Base-by-base conservation (phyloP, 64 coral and sea anemone genomes). In the Exaiptasia diaphana region DNA sequence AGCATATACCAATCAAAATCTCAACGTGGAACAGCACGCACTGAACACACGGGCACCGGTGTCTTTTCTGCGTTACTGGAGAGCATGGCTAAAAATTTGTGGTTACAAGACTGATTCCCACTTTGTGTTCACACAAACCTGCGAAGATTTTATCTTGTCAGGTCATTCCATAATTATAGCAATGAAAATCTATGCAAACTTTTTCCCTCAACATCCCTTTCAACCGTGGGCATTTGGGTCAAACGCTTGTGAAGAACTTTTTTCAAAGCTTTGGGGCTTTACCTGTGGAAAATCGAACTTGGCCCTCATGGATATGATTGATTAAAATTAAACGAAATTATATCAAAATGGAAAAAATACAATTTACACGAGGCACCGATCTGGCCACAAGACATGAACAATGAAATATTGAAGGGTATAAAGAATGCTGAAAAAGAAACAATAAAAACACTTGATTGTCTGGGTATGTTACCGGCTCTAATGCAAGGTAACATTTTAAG, bases 211-310 rank as follows among this genome's bases (percentile, higher is more conserved):
- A 9, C 73, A 68, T 30, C 64, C 74, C 11, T 79, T 58, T 32
- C 22, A 72, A 22, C 85, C 85, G 34, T 88, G 75, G 85, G 72
- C 52, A 6, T 88, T 88, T 88, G 75, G 75, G 18, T 88, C 75
- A 10, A 50, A 79, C 22, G 36, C 22, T 69, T 88, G 85, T 67
- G 75, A 88, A 70, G 64, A 60, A 43, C 25, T 73, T 1, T 88
- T 79, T 35, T 88, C 85, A 44, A 71, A 54, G 42, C 49, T 88
- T 24, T 20, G 36, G 12, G 64, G 75, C n/a, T 88, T 88, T 38
- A 35, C 48, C 52, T 37, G 37, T 54, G 74, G 65, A n/a, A 88
- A 88, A 78, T 41, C 45, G 10, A 57, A 78, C 62, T 71, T 78
- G 42, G 64, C 43, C 34, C 34, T 87, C 33, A 20, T 43, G 44